Conservation (phyloP, 1,140 invertebrate species). For the Plectrocnemia conspersa region DNA sequence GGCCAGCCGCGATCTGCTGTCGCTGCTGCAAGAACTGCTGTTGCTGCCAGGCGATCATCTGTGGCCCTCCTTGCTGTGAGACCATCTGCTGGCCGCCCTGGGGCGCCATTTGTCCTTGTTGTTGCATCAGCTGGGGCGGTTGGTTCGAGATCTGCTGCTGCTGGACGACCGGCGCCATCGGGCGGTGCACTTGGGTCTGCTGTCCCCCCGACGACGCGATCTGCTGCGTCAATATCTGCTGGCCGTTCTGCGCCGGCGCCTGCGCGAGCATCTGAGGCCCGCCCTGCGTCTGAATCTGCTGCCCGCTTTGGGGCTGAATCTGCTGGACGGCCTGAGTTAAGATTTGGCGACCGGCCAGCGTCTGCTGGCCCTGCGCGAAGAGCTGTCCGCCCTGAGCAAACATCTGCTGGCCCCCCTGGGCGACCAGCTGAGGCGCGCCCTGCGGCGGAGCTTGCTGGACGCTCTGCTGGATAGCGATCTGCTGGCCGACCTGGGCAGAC, state of each 20-base stretch:
- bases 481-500: constrained; percentile 43
- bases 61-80: constrained; percentile 38
- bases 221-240: constrained; percentile 42
- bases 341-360: constrained; percentile 35
- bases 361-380: constrained; percentile 42
- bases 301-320: constrained; percentile 44
- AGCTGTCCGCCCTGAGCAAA: constrained; percentile 42
- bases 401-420: constrained; percentile 43
- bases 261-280: constrained; percentile 47
- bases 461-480: constrained; percentile 43
- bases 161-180: constrained; percentile 11
- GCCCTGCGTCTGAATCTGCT: constrained; percentile 47
- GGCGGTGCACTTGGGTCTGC: constrained; percentile 16
- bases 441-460: constrained; percentile 28
- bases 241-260: constrained; percentile 41
- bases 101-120: constrained; percentile 42
- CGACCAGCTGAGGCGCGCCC: constrained; percentile 47
- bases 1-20: constrained; percentile 36
- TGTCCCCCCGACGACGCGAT: constrained; percentile 39
- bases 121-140: constrained; percentile 45
- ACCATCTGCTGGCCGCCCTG: constrained; percentile 47
- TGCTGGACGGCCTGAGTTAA: constrained; percentile 45
- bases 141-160: constrained; percentile 45
- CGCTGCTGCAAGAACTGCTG: constrained; percentile 22
- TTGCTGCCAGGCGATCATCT: constrained; percentile 25